A percentile compares a stretch with the other conserved stretches of the same genome.
These are phyloP conservation scores for Spodoptera littoralis DNA, from an alignment of 2,888 invertebrate species.

Conservation along the genomic window DNA sequence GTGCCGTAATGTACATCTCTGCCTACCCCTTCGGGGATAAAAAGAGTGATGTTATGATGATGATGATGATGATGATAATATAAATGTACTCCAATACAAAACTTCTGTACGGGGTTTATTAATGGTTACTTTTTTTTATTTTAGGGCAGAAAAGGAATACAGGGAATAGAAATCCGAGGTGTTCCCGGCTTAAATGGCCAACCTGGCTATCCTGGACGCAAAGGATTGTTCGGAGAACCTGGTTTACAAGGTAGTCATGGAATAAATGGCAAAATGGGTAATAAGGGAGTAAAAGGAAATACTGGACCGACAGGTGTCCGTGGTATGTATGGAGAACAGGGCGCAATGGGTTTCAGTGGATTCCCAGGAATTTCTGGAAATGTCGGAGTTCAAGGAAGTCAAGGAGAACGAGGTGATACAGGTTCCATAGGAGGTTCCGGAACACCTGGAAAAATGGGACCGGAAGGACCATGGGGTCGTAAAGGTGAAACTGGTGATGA, in stretches of 20 bases:
- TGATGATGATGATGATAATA: too few species aligned
- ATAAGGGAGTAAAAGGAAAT: slow-evolving; percentile 89
- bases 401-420: slow-evolving; percentile 93
- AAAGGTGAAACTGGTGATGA: slow-evolving; percentile 69
- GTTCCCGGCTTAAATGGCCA: slow-evolving; percentile 90
- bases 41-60: too few species aligned
- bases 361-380: slow-evolving; percentile 81
- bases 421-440: slow-evolving; percentile 90
- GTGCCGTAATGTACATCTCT: too few species aligned
- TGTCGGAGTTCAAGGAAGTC: slow-evolving; percentile 69
- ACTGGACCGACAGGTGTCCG: slow-evolving; percentile 78
- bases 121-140: slow-evolving; percentile 34
- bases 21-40: too few species aligned
- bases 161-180: slow-evolving; percentile 41
- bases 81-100: too few species aligned
- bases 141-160: slow-evolving; percentile 82
- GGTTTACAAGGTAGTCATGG: slow-evolving; percentile 84
- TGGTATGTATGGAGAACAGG: slow-evolving; percentile 77
- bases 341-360: slow-evolving; percentile 78
- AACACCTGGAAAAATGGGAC: slow-evolving; percentile 77
- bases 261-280: slow-evolving; percentile 78
- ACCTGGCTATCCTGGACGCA: slow-evolving; percentile 91
- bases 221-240: slow-evolving; percentile 89
- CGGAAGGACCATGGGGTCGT: slow-evolving; percentile 64
- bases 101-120: too few species aligned